Base-by-base conservation (phyloP, 2,888 invertebrate species). In the Chymomyza caudatula region DNA sequence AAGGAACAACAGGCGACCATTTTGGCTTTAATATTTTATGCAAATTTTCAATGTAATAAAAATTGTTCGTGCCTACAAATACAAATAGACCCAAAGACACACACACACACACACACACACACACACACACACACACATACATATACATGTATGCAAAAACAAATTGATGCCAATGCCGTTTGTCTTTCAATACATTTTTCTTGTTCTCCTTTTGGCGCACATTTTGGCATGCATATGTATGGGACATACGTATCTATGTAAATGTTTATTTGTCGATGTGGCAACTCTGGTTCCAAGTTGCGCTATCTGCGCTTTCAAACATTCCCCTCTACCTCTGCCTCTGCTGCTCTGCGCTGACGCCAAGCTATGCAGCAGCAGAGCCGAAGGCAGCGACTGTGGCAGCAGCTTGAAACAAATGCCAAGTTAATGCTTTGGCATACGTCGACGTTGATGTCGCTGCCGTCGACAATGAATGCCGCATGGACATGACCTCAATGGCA, bases 401-500 rank as follows among this genome's bases (percentile, higher is more conserved):
- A 15, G 78, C 79, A 69, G 77, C 81, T 62, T 82, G 81, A 73
- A 83, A 83, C 86, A 83, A 85, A 81, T 84, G 86, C 71, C 84
- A 66, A 80, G 86, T 83, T 85, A 82, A 85, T 85, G 81, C 85
- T 60, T 70, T 65, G 77, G 71, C 75, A 77, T 82, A 69, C 69
- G 60, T 63, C 62, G 68, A 67, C 58, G 65, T 61, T 67, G 65
- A 63, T 53, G 60, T 64, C 65, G 63, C 53, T 55, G 70, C 54
- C 65, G 71, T 58, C 77, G 79, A 79, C 81, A 83, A 80, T 79
- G 73, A 78, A 84, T 84, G 83, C 83, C 80, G 75, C 85, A 83
- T 86, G 86, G 86, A 86, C 85, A 86, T 85, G 86, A 85, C 86
- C 85, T 85, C 85, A 85, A 86, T 85, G 84, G 82, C 76, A 68